These are phyloP conservation scores for Phaenicophaeus curvirostris DNA, from an alignment of 2,797 vertebrate genomes.

Conservation along the genomic window DNA sequence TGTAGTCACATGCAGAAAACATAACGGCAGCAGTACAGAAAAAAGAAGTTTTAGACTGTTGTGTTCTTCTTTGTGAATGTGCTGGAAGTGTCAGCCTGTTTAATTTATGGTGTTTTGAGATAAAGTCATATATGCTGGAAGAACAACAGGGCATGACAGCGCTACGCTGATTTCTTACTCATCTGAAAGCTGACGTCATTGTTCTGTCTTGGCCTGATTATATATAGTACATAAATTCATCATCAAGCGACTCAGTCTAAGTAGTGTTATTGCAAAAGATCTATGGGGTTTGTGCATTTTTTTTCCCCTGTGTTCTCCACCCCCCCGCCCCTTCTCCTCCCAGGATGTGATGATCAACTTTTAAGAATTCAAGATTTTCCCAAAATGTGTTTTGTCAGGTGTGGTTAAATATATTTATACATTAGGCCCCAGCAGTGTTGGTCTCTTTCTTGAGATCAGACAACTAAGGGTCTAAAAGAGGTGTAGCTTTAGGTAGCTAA, in stretches of 20 bases:
- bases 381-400: not conserved
- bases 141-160: constrained; percentile 21
- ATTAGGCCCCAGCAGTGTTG: not conserved
- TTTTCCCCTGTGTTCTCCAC: not conserved
- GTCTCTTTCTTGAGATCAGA: not conserved
- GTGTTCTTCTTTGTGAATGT: not conserved
- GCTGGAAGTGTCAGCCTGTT: constrained; percentile 37
- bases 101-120: not conserved
- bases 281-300: not conserved
- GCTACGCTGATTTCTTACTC: constrained; percentile 5
- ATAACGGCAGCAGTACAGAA: not conserved
- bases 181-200: constrained; percentile 8
- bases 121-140: not conserved
- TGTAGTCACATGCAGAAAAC: not conserved
- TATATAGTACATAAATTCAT: not conserved
- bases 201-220: not conserved
- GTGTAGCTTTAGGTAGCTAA: not conserved
- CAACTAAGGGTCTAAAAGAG: not conserved
- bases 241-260: not conserved
- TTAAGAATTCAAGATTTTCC: not conserved
- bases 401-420: not conserved
- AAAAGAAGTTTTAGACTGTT: not conserved
- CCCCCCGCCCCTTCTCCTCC: too few relatives aligned
- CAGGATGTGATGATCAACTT: not conserved
- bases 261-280: not conserved